Evolutionary conservation across 1,140 invertebrate genomes (phyloP).

Genomic region (Halyomorpha halys): DNA sequence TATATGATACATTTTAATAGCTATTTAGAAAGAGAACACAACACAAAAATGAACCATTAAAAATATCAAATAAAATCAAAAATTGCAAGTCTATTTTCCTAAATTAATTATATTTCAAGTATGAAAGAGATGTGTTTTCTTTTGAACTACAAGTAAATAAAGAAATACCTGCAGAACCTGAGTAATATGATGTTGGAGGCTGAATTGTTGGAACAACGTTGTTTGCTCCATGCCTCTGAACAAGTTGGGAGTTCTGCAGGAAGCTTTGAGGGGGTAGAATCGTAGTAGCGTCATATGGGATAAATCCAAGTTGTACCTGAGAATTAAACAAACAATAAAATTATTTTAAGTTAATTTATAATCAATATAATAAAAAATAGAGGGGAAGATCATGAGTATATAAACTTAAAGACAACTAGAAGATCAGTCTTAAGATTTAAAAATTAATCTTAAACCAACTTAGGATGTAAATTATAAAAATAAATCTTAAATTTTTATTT

Average conservation of each 20-base stretch:
- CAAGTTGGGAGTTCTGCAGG: constrained; percentile 43
- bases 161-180: constrained; percentile 39
- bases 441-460: constrained; percentile 13
- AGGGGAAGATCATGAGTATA: too few relatives aligned
- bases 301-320: constrained; percentile 27
- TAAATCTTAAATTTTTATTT: too few relatives aligned
- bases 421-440: constrained; percentile 20
- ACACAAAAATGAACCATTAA: too few relatives aligned
- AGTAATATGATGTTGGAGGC: constrained; percentile 46
- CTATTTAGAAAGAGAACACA: too few relatives aligned
- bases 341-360: too few relatives aligned
- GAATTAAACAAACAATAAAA: constrained; percentile 15
- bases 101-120: constrained; percentile 34
- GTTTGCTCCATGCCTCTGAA: constrained; percentile 44
- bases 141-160: constrained; percentile 37
- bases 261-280: constrained; percentile 44
- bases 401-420: constrained; percentile 13
- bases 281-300: constrained; percentile 43
- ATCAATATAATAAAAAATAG: too few relatives aligned
- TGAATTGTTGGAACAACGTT: constrained; percentile 40
- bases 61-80: too few relatives aligned
- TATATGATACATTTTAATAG: too few relatives aligned
- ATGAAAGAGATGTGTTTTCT: constrained; percentile 43
- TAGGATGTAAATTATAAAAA: too few relatives aligned
- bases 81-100: too few relatives aligned